Percentiles rank a stretch among this genome's conserved stretches.
These are phyloP conservation scores for Pachyseris speciosa DNA, from an alignment of 64 coral and sea anemone species.

Conservation along the genomic window DNA sequence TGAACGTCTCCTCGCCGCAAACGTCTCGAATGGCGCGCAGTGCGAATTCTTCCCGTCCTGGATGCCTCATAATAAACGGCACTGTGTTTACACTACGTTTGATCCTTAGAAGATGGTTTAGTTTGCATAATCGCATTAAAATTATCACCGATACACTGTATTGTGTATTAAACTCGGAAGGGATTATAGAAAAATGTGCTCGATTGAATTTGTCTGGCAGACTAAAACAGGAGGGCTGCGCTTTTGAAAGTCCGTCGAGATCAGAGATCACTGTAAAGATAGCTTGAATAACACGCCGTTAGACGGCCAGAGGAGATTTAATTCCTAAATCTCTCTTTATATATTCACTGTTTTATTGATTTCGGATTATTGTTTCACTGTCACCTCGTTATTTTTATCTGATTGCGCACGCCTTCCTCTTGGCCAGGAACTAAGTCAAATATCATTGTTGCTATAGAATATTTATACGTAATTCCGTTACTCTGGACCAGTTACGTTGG, in stretches of 20 bases:
- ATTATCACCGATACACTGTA: constrained; percentile 37
- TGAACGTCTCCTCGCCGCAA: not conserved
- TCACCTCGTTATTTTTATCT: constrained; percentile 31
- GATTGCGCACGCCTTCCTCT: not conserved
- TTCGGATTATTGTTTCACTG: constrained; percentile 11
- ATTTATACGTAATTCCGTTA: not conserved
- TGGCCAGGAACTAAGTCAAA: not conserved
- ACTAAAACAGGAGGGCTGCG: not conserved
- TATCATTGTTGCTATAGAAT: not conserved
- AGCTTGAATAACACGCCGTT: not conserved
- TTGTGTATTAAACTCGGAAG: constrained; percentile 18
- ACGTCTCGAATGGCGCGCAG: not conserved
- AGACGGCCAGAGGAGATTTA: not conserved
- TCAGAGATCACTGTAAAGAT: not conserved
- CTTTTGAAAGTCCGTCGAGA: too few species aligned
- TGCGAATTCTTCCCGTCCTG: not conserved
- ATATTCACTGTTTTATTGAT: constrained; percentile 8
- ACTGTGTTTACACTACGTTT: constrained; percentile 40
- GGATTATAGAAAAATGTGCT: not conserved
- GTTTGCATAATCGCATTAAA: constrained; percentile 60
- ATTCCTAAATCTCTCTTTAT: not conserved
- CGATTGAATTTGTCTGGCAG: not conserved
- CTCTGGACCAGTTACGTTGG: not conserved
- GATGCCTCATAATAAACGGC: not conserved
- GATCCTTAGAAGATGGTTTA: constrained; percentile 15